Percentiles rank a stretch among this genome's conserved stretches.
phyloP scores from a whole-genome alignment of 2,888 invertebrate species.

The Xestobium rufovillosum region DNA sequence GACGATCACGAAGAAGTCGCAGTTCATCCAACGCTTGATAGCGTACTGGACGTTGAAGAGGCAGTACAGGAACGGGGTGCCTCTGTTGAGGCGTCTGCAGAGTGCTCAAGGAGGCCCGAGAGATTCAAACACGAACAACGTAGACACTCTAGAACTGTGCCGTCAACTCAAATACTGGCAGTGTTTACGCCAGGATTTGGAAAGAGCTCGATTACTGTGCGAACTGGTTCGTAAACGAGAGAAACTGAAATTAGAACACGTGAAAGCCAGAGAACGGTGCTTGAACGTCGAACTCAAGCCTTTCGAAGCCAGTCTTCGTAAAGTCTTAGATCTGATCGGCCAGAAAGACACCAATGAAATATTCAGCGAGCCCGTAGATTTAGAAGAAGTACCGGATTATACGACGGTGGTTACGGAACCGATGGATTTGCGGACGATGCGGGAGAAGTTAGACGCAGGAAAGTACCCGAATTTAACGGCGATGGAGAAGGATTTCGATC shows the following conservation, averaged over 20 bases:
- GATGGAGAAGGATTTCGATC: conserved; percentile 81
- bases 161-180: conserved; percentile 91
- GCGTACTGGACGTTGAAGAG: conserved; percentile 97
- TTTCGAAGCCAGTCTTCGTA: conserved; percentile 67
- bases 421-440: conserved; percentile 89
- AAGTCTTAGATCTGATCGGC: conserved; percentile 68
- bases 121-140: conserved; percentile 37
- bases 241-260: conserved; percentile 82
- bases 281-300: conserved; percentile 76
- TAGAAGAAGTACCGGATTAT: conserved; percentile 85
- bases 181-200: conserved; percentile 86
- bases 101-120: conserved; percentile 42
- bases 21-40: conserved; percentile 81
- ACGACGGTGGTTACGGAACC: conserved; percentile 74
- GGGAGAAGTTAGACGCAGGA: conserved; percentile 60
- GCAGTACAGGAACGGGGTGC: conserved; percentile 92
- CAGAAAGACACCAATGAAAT: conserved; percentile 78
- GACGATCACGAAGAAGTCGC: conserved; percentile 63
- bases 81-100: conserved; percentile 78
- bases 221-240: conserved; percentile 94
- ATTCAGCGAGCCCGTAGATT: conserved; percentile 89
- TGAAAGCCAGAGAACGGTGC: conserved; percentile 73
- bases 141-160: conserved; percentile 66
- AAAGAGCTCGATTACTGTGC: conserved; percentile 84
- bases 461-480: conserved; percentile 65